Percentiles rank a stretch among this genome's conserved stretches.
Conservation (phyloP, 2,888 invertebrate species). For the Chaitophorus viminalis region DNA sequence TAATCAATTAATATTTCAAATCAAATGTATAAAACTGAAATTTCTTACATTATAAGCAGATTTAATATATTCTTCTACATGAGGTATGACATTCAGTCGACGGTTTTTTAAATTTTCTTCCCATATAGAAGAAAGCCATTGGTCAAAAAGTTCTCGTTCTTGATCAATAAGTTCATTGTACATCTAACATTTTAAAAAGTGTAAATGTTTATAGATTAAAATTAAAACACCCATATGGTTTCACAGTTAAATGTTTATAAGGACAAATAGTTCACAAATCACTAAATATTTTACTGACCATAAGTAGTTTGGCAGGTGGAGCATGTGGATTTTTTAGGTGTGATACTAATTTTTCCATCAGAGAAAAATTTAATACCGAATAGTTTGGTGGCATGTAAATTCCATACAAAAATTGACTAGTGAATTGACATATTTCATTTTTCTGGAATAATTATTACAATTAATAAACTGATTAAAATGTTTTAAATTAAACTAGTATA, state of each 20-base stretch:
- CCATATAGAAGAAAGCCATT: slow-evolving; percentile 49
- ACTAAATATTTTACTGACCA: slow-evolving; percentile 9
- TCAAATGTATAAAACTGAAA: neutral
- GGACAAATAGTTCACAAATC: neutral
- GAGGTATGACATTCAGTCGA: slow-evolving; percentile 1
- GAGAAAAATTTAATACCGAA: slow-evolving; percentile 32
- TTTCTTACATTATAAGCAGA: slow-evolving; percentile 45
- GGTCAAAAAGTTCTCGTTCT: slow-evolving; percentile 11
- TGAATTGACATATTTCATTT: neutral
- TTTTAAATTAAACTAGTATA: neutral
- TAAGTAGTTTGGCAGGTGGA: neutral
- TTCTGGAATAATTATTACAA: slow-evolving; percentile 24
- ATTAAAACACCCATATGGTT: neutral
- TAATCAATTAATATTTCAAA: neutral
- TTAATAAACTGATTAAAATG: neutral
- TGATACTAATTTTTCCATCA: slow-evolving; percentile 19
- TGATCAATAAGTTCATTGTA: slow-evolving; percentile 40
- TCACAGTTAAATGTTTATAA: too few relatives aligned
- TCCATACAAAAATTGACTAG: slow-evolving; percentile 46
- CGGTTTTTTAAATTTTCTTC: slow-evolving; percentile 53
- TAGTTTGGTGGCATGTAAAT: slow-evolving; percentile 38
- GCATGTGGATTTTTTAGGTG: neutral
- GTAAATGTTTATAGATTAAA: neutral
- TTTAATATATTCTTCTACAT: slow-evolving; percentile 29
- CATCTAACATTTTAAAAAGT: slow-evolving; percentile 9